Conservation (phyloP, 64 coral and sea anemone species). For the Montipora foliosa region DNA sequence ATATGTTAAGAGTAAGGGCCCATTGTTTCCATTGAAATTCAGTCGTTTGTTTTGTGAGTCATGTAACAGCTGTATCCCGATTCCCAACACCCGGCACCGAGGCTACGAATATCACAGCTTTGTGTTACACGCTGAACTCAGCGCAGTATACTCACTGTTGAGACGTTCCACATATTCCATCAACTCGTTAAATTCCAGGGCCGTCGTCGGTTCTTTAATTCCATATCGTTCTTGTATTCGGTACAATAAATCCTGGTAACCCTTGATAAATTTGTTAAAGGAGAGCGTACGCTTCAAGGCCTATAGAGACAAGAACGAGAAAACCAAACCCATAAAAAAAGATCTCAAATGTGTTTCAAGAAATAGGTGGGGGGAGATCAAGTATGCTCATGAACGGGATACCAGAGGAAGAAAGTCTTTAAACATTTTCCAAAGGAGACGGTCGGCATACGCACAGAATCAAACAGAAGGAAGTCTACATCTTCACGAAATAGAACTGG, state of each 20-base stretch:
- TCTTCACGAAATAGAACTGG: too few species aligned
- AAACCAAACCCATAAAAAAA: neutral
- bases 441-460: too few species aligned
- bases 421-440: too few species aligned
- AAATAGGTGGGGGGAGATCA: too few species aligned
- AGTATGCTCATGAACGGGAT: too few species aligned
- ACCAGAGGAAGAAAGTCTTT: too few species aligned
- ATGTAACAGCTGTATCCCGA: neutral
- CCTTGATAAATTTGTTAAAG: slow-evolving; percentile 94
- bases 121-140: neutral
- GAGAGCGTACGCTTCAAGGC: slow-evolving; percentile 93
- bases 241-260: slow-evolving; percentile 90
- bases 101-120: too few species aligned
- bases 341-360: neutral
- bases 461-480: too few species aligned
- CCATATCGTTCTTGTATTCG: slow-evolving; percentile 95
- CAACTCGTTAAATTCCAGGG: slow-evolving; percentile 90
- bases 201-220: slow-evolving; percentile 80
- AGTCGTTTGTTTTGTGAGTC: too few species aligned
- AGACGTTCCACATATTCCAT: slow-evolving; percentile 97
- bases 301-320: slow-evolving; percentile 48
- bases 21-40: too few species aligned
- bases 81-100: too few species aligned
- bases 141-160: slow-evolving; percentile 76
- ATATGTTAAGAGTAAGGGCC: too few species aligned